Conservation (phyloP, 30 jellyfish, hydroid and myxozoan genomes). For the Morbakka virulenta region DNA sequence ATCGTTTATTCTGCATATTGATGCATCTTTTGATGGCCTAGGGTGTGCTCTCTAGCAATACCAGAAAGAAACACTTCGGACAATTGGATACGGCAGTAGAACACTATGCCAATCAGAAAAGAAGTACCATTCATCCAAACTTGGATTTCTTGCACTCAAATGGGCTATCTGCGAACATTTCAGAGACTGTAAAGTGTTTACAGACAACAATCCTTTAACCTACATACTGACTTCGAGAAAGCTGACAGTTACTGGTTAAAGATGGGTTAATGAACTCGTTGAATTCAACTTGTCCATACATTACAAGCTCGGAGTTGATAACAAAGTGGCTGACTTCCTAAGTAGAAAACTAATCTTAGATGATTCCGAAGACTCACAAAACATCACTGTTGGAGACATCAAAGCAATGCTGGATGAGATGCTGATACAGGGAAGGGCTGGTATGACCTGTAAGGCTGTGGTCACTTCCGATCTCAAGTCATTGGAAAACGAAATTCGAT, state of each 20-base stretch:
- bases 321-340: constrained; percentile 29
- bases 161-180: constrained; percentile 55
- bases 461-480: too few relatives aligned
- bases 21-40: constrained; percentile 39
- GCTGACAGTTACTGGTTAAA: constrained; percentile 30
- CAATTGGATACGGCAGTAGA: constrained; percentile 36
- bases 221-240: constrained; percentile 46
- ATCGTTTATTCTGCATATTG: constrained; percentile 34
- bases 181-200: constrained; percentile 25
- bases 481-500: too few relatives aligned
- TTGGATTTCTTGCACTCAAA: constrained; percentile 53
- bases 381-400: too few relatives aligned
- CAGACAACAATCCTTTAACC: constrained; percentile 57
- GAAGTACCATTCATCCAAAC: too few relatives aligned
- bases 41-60: constrained; percentile 42
- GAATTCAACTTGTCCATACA: constrained; percentile 27
- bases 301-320: constrained; percentile 34
- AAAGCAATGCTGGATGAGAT: too few relatives aligned
- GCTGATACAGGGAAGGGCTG: too few relatives aligned
- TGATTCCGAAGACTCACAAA: too few relatives aligned
- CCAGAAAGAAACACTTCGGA: constrained; percentile 28
- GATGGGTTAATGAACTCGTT: constrained; percentile 59
- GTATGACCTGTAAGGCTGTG: too few relatives aligned
- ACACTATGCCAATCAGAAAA: constrained; percentile 11
- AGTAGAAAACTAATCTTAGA: too few relatives aligned